Percentiles rank a stretch among this genome's conserved stretches.
phyloP scores from a whole-genome alignment of 1,140 invertebrate species.

The Mercenaria mercenaria region DNA sequence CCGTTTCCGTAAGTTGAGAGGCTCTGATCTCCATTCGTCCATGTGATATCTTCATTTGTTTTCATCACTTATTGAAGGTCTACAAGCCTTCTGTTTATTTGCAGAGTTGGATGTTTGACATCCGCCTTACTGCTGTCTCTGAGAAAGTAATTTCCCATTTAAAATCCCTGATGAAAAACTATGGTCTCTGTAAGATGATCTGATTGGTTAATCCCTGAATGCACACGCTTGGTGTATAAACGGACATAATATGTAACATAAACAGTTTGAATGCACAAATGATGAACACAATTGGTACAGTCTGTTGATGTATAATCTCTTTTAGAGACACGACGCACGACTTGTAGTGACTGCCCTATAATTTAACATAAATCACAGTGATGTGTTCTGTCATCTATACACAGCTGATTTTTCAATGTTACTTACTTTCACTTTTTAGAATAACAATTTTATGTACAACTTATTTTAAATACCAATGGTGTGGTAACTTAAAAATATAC shows the following conservation, averaged over 20 bases:
- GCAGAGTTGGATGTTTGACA: conserved; percentile 25
- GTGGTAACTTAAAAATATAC: conserved; percentile 9
- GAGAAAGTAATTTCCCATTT: not conserved
- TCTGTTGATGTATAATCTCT: not conserved
- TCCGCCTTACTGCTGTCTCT: not conserved
- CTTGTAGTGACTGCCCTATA: not conserved
- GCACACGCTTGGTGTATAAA: not conserved
- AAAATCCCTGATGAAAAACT: conserved; percentile 51
- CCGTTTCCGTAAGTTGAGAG: not conserved
- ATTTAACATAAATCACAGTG: not conserved
- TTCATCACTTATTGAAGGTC: not conserved
- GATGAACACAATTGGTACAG: conserved; percentile 47
- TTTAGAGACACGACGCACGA: conserved; percentile 3
- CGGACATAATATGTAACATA: conserved; percentile 6
- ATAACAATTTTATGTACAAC: not conserved
- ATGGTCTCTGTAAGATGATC: conserved; percentile 2
- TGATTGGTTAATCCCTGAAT: conserved; percentile 60
- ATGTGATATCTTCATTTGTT: not conserved
- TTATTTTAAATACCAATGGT: not conserved
- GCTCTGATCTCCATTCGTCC: not conserved
- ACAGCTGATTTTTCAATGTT: conserved; percentile 38
- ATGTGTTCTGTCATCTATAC: conserved; percentile 46
- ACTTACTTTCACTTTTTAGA: not conserved
- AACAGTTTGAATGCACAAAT: conserved; percentile 64
- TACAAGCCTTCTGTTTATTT: not conserved